Conservation (phyloP, 1,140 invertebrate genomes). For the Drosophila lacteicornis region DNA sequence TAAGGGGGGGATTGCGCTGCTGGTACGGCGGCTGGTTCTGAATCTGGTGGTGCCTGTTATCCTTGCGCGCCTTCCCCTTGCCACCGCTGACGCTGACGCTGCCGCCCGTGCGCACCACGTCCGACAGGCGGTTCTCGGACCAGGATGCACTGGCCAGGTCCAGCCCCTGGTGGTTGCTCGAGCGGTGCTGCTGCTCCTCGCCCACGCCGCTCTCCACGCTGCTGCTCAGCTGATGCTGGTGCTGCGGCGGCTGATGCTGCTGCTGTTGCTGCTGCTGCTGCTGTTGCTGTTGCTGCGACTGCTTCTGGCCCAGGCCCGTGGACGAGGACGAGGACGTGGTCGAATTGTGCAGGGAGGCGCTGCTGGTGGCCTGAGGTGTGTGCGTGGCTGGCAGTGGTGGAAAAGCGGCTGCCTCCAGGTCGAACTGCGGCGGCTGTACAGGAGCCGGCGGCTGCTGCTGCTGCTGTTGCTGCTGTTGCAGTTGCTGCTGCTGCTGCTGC, state of each 20-base stretch:
- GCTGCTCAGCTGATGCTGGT: conserved; percentile 22
- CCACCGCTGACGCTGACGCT: conserved; percentile 38
- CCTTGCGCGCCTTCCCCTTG: conserved; percentile 84
- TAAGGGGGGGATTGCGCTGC: conserved; percentile 57
- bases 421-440: conserved; percentile 88
- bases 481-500: conserved; percentile 71
- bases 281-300: conserved; percentile 28
- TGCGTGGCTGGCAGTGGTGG: conserved; percentile 89
- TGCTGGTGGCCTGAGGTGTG: conserved; percentile 51
- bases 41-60: conserved; percentile 66
- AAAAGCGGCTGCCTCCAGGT: conserved; percentile 92
- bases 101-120: conserved; percentile 89
- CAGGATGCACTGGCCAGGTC: conserved; percentile 72
- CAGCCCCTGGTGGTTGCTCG: conserved; percentile 54
- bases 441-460: conserved; percentile 66
- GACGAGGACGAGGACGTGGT: conserved; percentile 24
- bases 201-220: conserved; percentile 42
- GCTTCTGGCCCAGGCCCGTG: conserved; percentile 38
- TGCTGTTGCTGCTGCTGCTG: conserved; percentile 50
- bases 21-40: conserved; percentile 61
- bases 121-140: conserved; percentile 88
- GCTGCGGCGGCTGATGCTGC: conserved; percentile 36
- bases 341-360: conserved; percentile 55
- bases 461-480: conserved; percentile 74
- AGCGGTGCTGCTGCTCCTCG: conserved; percentile 48